A percentile compares a stretch with the other conserved stretches of the same genome.
These are phyloP conservation scores for Schizopygopsis malacanthus DNA, from an alignment of 2,797 vertebrate genomes.

Conservation along the genomic window DNA sequence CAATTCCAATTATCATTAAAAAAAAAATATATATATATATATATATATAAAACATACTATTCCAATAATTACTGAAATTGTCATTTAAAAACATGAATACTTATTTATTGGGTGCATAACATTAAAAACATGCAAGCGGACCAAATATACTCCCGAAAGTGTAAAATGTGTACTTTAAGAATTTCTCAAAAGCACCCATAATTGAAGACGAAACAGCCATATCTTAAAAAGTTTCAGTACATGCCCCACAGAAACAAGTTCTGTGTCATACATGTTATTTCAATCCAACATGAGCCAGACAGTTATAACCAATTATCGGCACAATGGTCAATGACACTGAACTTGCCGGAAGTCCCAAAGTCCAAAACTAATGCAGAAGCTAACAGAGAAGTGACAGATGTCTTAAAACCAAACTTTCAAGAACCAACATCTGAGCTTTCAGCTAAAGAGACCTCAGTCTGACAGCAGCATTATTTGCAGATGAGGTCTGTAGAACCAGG, in stretches of 20 bases:
- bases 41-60: not conserved
- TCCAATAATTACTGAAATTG: not conserved
- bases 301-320: constrained; percentile 43
- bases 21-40: no score
- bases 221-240: constrained; percentile 11
- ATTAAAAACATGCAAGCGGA: not conserved
- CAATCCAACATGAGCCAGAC: not conserved
- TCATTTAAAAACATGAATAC: not conserved
- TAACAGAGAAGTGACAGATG: constrained; percentile 40
- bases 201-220: not conserved
- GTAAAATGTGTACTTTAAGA: not conserved
- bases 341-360: constrained; percentile 9
- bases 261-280: constrained; percentile 28
- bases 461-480: constrained; percentile 66
- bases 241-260: constrained; percentile 25
- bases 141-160: not conserved
- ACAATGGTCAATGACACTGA: constrained; percentile 32
- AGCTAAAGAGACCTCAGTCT: constrained; percentile 55
- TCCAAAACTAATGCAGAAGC: not conserved
- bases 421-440: constrained; percentile 47
- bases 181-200: not conserved
- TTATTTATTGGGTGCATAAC: not conserved
- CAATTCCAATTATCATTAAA: not conserved
- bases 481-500: constrained; percentile 60
- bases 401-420: constrained; percentile 43